Evolutionary conservation across 2,113 vertebrate genomes (phyloP).

Genomic region (Chloebia gouldiae): DNA sequence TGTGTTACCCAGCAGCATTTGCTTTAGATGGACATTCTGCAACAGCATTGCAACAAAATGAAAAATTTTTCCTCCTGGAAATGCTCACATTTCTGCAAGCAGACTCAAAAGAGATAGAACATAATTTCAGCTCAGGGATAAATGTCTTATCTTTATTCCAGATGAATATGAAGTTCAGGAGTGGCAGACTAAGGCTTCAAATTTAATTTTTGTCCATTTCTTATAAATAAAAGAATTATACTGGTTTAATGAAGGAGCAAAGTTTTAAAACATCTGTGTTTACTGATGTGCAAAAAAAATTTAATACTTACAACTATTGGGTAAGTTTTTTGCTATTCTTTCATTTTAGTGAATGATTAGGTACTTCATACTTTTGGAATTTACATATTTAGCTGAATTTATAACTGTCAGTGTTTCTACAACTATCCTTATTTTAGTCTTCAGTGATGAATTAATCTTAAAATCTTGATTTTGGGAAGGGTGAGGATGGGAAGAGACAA

Average conservation of each 20-base stretch:
- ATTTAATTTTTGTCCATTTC: background rate
- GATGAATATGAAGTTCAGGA: background rate
- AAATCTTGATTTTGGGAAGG: background rate
- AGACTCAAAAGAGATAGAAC: background rate
- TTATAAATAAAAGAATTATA: background rate
- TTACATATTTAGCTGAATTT: background rate
- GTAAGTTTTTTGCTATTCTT: background rate
- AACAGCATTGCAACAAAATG: background rate
- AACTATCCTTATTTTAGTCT: background rate
- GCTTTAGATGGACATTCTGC: background rate
- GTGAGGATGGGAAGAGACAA: rapidly evolving
- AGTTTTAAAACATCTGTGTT: background rate
- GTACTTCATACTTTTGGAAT: background rate
- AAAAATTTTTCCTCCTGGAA: background rate
- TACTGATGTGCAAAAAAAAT: background rate
- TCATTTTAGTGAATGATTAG: background rate
- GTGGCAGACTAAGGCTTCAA: background rate
- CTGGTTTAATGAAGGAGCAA: background rate
- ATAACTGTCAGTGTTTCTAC: background rate
- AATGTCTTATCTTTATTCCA: background rate
- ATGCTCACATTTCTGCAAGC: background rate
- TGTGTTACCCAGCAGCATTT: background rate
- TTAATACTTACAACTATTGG: background rate
- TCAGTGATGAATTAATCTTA: background rate
- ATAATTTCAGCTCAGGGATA: background rate